Conservation (phyloP, 2,888 invertebrate genomes). For the Cheilosia scutellata region DNA sequence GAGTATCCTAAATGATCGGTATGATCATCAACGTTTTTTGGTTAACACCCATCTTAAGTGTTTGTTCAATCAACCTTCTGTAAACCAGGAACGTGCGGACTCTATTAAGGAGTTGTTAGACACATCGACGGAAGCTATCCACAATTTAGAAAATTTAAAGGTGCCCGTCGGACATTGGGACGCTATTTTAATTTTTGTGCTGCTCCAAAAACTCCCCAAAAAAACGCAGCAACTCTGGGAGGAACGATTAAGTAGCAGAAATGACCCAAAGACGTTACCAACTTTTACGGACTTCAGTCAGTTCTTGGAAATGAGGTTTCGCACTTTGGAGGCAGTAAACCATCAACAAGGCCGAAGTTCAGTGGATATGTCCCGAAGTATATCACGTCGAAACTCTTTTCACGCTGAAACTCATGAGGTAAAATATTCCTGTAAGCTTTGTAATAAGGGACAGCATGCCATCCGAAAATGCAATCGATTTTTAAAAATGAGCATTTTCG, state of each 20-base stretch:
- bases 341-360: background rate
- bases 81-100: no score
- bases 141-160: background rate
- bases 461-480: background rate
- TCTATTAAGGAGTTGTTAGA: conserved; percentile 3
- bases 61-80: no score
- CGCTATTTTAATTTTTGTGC: background rate
- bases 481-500: background rate
- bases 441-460: background rate
- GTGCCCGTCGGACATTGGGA: background rate
- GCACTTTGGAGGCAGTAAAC: background rate
- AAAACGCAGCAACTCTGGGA: background rate
- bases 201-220: conserved; percentile 5
- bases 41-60: no score
- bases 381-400: background rate
- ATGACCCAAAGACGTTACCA: background rate
- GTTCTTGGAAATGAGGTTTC: background rate
- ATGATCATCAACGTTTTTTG: no score
- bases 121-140: background rate
- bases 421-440: background rate
- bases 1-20: no score
- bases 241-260: background rate
- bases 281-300: background rate
- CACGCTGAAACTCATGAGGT: background rate
- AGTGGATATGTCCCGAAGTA: background rate